Base-by-base conservation (phyloP, 2,888 invertebrate genomes). In the Rhogogaster chlorosoma region DNA sequence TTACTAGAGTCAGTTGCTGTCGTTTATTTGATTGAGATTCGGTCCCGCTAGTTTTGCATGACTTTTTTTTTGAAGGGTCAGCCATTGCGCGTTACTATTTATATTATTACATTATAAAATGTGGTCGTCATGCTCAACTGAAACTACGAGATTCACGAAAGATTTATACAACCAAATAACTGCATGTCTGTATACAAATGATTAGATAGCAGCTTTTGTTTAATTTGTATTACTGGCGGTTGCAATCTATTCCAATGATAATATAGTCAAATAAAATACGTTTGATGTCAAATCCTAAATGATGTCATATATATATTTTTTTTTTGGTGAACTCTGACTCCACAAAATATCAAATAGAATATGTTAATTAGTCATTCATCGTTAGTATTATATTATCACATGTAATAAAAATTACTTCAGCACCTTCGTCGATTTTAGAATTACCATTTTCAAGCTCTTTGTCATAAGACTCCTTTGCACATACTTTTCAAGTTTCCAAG, bases 131-230 rank as follows among this genome's bases (percentile, higher is more conserved):
- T 53, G 38, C 29, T 77, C 6, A 75, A 75, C 10, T 18, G 61
- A 36, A 57, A 61, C 22, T 22, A 61, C 12, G 15, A 32, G 29
- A 77, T 49, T 61, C 2, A 80, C 57, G 29, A 61, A 9, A 38
- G 80, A 80, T 61, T 80, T 80, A 38, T 80, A 36, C 57, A 61
- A 22, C 80, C 38, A 57, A 80, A 80, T 61, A 61, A 38, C 80
- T 61, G 38, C 61, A 38, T 61, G 61, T 80, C 61, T 80, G 36
- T 61, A 10, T 80, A 12, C 15, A 15, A 38, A 38, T 80, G 15
- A 53, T 18, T 26, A 38, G 5, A 22, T 12, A 61, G 38, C 80
- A 80, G 80, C 57, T 61, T 80, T 57, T 80, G 80, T 80, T 80
- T 80, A 61, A 80, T 57, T 78, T n/a, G 57, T 61, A 36, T 10